Percentiles rank a stretch among this genome's conserved stretches.
Conservation (phyloP, 2,113 vertebrate genomes). For the Bos javanicus region DNA sequence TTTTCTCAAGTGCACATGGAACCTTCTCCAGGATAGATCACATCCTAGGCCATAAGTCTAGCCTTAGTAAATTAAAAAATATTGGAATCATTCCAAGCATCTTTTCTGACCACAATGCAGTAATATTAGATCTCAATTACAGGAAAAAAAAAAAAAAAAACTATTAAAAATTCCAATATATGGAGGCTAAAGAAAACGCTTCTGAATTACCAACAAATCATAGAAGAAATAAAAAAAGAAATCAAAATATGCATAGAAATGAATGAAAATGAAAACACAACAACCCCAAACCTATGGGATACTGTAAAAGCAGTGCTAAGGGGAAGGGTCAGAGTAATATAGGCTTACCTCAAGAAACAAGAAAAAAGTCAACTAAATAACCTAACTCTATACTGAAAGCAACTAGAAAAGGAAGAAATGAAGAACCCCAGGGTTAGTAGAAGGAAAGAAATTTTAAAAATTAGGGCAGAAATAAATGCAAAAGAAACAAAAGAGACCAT, state of each 20-base stretch:
- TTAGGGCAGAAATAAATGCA: neutral
- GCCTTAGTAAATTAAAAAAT: too few relatives aligned
- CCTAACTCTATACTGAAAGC: neutral
- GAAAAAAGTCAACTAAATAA: neutral
- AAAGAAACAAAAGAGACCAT: neutral
- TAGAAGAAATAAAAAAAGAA: neutral
- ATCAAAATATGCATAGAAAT: neutral
- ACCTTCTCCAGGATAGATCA: too few relatives aligned
- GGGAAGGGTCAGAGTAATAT: neutral
- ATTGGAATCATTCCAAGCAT: too few relatives aligned
- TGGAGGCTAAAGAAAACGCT: neutral
- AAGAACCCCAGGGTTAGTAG: neutral
- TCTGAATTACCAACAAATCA: neutral
- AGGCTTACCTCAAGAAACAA: neutral
- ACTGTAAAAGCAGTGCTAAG: neutral
- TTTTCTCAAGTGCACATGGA: too few relatives aligned
- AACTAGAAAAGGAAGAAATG: neutral
- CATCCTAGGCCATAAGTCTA: too few relatives aligned
- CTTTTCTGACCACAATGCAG: too few relatives aligned
- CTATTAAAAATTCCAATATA: neutral
- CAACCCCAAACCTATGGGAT: neutral
- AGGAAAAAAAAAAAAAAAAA: too few relatives aligned
- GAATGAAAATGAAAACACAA: neutral
- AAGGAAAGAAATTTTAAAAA: neutral
- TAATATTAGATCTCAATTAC: too few relatives aligned